phyloP scores from a whole-genome alignment of 2,113 vertebrate species.

The Nannospalax galili region DNA sequence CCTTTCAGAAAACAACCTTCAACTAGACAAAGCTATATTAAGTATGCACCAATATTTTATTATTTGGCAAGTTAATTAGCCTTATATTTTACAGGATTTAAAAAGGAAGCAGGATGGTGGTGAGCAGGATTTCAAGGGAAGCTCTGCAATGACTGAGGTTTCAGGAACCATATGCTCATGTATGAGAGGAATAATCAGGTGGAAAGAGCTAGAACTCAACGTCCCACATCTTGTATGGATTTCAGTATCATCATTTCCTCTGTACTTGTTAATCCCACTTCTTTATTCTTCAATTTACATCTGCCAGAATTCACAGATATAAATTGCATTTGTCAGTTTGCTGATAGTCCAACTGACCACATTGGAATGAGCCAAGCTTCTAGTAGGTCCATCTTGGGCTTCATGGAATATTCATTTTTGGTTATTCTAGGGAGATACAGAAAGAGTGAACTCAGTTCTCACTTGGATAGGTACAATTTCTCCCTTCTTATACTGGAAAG shows the following conservation, averaged over 20 bases:
- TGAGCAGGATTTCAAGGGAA: not conserved
- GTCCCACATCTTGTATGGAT: not conserved
- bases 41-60: conserved; percentile 2
- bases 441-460: not conserved
- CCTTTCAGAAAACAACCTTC: conserved; percentile 26
- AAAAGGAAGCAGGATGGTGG: not conserved
- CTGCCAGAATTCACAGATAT: not conserved
- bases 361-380: not conserved
- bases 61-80: not conserved
- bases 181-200: not conserved
- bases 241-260: not conserved
- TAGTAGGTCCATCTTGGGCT: not conserved
- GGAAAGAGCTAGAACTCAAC: not conserved
- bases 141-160: not conserved
- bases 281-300: conserved; percentile 14
- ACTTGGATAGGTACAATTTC: not conserved
- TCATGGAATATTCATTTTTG: not conserved
- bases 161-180: not conserved
- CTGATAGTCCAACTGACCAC: not conserved
- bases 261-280: accelerated
- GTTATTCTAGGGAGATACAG: not conserved
- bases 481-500: not conserved
- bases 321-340: conserved; percentile 4
- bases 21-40: not conserved
- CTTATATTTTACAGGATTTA: conserved; percentile 18